Evolutionary conservation across 1,140 invertebrate genomes (phyloP).

Genomic region (Magallana angulata): DNA sequence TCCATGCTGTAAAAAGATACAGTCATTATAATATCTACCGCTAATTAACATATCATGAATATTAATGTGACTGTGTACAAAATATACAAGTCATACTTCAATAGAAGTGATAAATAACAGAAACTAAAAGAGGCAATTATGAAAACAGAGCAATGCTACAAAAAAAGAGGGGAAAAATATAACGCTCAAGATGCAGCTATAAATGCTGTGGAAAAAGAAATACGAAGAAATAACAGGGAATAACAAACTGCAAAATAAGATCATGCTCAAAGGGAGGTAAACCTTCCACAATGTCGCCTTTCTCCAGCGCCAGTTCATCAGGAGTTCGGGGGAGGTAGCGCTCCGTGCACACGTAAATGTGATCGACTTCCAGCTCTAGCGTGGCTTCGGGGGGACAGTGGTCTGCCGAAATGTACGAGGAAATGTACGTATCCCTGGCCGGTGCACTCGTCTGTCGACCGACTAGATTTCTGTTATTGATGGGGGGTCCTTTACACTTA

Average conservation of each 20-base stretch:
- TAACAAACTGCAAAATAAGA: constrained; percentile 44
- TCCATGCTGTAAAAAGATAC: neutral
- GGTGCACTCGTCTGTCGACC: neutral
- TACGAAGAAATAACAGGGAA: neutral
- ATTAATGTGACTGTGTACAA: too few relatives aligned
- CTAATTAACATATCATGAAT: too few relatives aligned
- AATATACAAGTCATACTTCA: too few relatives aligned
- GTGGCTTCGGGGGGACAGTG: neutral
- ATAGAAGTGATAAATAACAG: neutral
- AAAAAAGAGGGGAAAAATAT: too few relatives aligned
- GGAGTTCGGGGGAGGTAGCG: constrained; percentile 85
- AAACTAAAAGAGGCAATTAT: neutral
- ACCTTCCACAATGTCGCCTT: constrained; percentile 96
- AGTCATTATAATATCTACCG: neutral
- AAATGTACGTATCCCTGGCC: neutral
- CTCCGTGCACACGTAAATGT: constrained; percentile 91
- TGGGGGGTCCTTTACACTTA: neutral
- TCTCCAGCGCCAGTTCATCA: constrained; percentile 89
- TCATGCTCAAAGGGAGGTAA: constrained; percentile 46
- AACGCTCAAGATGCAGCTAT: too few relatives aligned
- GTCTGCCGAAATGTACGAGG: neutral
- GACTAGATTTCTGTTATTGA: neutral
- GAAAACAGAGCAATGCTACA: neutral
- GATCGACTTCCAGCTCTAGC: constrained; percentile 82
- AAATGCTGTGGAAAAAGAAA: neutral